Base-by-base conservation (phyloP, 2,888 invertebrate genomes). In the Drosophila rellima region DNA sequence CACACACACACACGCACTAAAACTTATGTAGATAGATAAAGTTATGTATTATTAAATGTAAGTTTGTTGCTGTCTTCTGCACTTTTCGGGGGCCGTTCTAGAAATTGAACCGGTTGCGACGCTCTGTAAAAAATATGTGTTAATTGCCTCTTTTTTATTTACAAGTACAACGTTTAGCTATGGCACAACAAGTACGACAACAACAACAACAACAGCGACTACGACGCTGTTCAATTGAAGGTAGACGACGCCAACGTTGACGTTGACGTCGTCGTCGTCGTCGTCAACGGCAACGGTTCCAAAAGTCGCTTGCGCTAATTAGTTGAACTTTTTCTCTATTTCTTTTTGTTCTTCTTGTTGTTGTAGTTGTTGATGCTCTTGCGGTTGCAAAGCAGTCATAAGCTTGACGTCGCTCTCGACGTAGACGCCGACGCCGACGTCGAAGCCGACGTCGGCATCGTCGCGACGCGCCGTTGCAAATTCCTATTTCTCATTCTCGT, bases 251-350 rank as follows among this genome's bases (percentile, higher is more conserved):
- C 6, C 44, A 18, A 44, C 59, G 48, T 8, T 13, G 17, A 39
- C 57, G 63, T 4, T 26, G 13, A 35, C 39, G 39, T 20, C 47
- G 8, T 31, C 57, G 62, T 2, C 39, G 10, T 33, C 51, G 26
- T 8, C 37, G 17, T 13, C 56, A 67, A 45, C 45, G 50, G 33
- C 66, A 47, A 62, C 78, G 74, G 59, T 78, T 75, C 75, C 85
- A 85, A 82, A 85, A 85, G 85, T 85, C 85, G 78, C 82, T 85
- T 80, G 82, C 69, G 85, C 80, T 76, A 76, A 76, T 76, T 76
- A 76, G 76, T 72, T 68, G 64, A 76, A 76, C 77, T 71, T 73
- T 76, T 68, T 71, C 40, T 63, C 35, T 55, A 44, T 52, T 59
- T 26, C 59, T 66, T 51, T 35, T 40, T 60, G n/a, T 47, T 60